Evolutionary conservation across 1,140 invertebrate species (phyloP).

Genomic region (Acromyrmex charruanus): DNA sequence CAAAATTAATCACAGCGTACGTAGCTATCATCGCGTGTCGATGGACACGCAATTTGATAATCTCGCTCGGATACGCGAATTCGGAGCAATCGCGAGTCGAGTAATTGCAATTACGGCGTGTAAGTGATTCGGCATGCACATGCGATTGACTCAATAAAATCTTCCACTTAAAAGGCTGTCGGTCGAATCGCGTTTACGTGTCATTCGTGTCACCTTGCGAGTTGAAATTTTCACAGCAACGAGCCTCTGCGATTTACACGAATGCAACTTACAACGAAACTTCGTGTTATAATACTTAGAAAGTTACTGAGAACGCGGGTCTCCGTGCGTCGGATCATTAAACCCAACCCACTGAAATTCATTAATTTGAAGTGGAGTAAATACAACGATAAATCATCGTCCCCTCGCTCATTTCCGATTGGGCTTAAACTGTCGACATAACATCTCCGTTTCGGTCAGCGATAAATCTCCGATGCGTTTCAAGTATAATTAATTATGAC

Average conservation of each 20-base stretch:
- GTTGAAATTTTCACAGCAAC: background rate
- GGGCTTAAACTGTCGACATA: conserved; percentile 29
- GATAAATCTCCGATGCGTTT: conserved; percentile 26
- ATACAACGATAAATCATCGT: conserved; percentile 49
- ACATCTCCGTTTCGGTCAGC: conserved; percentile 8
- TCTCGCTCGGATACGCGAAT: conserved; percentile 66
- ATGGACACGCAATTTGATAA: conserved; percentile 77
- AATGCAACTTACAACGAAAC: background rate
- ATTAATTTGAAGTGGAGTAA: conserved; percentile 18
- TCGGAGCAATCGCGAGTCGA: conserved; percentile 46
- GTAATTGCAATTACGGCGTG: conserved; percentile 67
- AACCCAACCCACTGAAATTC: background rate
- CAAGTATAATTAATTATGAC: conserved; percentile 57
- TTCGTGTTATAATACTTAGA: background rate
- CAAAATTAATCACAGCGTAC: conserved; percentile 80
- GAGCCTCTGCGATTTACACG: no score
- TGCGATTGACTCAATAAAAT: conserved; percentile 1
- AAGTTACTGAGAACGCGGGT: background rate
- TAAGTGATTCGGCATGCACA: conserved; percentile 56
- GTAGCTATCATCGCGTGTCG: conserved; percentile 71
- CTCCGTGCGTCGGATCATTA: conserved; percentile 18
- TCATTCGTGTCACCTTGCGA: background rate
- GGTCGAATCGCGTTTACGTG: background rate
- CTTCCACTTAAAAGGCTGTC: background rate
- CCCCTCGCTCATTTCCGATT: conserved; percentile 13